These are phyloP conservation scores for Pristionchus pacificus DNA, from an alignment of 1,140 invertebrate genomes.

Conservation along the genomic window DNA sequence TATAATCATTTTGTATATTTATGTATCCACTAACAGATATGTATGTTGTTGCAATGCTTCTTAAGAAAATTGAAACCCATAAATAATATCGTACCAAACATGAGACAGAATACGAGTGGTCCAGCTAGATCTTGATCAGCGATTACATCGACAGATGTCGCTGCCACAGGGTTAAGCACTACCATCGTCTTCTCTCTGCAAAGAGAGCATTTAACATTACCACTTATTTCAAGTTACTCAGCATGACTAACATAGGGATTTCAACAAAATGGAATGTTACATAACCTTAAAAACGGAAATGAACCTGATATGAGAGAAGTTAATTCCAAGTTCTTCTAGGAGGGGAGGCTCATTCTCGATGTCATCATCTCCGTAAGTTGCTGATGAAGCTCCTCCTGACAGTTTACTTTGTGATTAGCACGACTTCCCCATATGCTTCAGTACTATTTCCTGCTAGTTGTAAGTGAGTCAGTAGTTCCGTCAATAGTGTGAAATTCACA, in stretches of 20 bases:
- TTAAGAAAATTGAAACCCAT: too few relatives aligned
- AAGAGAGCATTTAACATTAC: background rate
- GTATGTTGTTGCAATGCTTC: too few relatives aligned
- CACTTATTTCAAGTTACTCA: background rate
- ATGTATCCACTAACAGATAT: too few relatives aligned
- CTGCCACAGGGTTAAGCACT: conserved; percentile 79
- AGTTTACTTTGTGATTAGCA: background rate
- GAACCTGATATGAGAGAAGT: conserved; percentile 75
- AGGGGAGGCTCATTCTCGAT: conserved; percentile 58
- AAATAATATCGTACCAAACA: conserved; percentile 67
- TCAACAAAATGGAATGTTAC: background rate
- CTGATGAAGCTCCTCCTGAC: conserved; percentile 7
- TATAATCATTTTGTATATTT: too few relatives aligned
- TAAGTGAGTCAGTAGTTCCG: conserved; percentile 23
- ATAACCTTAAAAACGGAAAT: background rate
- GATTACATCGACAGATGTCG: conserved; percentile 70
- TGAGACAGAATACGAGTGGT: conserved; percentile 84
- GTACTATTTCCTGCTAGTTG: conserved; percentile 31
- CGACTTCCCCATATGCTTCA: conserved; percentile 9
- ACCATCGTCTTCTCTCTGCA: conserved; percentile 75
- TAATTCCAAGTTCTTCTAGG: conserved; percentile 79
- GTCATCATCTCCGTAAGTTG: conserved; percentile 39
- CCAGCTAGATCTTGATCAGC: conserved; percentile 86
- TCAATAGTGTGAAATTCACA: conserved; percentile 26
- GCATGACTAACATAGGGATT: background rate